Percentiles rank a stretch among this genome's conserved stretches.
phyloP scores from a whole-genome alignment of 2,888 invertebrate species.

The Acanthosepion lycidas region DNA sequence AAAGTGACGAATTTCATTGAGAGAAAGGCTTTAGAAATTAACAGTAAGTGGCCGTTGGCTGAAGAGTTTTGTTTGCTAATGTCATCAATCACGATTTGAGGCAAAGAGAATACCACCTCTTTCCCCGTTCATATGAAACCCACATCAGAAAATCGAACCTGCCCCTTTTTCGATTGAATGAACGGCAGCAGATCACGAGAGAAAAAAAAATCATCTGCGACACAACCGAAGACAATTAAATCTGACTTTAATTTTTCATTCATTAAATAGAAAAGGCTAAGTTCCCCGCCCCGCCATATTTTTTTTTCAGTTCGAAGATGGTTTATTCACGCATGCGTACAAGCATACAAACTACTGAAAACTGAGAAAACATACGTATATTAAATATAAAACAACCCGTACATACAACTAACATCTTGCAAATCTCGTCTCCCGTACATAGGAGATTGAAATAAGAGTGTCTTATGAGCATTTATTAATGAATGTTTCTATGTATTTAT shows the following conservation, averaged over 20 bases:
- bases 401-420: no score
- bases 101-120: not conserved
- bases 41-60: not conserved
- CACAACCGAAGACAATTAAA: not conserved
- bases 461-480: no score
- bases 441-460: no score
- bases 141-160: not conserved
- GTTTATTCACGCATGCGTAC: no score
- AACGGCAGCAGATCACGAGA: not conserved
- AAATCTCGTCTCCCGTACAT: no score
- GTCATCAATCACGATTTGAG: conserved; percentile 6
- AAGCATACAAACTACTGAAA: no score
- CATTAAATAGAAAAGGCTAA: not conserved
- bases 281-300: not conserved
- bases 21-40: not conserved
- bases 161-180: not conserved
- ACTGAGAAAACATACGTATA: no score
- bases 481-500: no score
- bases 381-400: no score
- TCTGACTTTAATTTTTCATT: conserved; percentile 33
- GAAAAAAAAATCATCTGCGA: not conserved
- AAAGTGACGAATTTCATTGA: not conserved
- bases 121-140: not conserved
- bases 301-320: no score
- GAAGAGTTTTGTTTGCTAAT: not conserved